Base-by-base conservation (phyloP, 2,797 vertebrate species). In the Synanceia verrucosa region DNA sequence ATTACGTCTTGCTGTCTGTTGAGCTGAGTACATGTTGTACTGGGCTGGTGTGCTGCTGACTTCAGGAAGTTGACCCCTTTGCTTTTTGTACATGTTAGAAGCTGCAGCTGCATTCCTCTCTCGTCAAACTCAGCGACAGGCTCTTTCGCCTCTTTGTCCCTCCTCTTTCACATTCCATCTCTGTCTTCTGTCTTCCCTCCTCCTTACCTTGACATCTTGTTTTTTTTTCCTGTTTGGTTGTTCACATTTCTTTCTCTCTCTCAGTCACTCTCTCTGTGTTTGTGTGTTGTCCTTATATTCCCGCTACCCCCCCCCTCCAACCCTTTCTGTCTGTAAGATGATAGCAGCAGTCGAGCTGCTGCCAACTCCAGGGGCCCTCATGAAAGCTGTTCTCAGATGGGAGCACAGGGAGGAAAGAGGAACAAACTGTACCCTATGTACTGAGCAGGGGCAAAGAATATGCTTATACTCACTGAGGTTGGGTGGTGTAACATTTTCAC, bases 341-440 rank as follows among this genome's bases (percentile, higher is more conserved):
- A 93, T 89, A 88, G 86, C 86, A 79, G 65, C 67, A 63, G 66
- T 81, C 21, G 55, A 73, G 60, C 58, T 44, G 70, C 74, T 83
- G 89, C 88, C 88, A 90, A 76, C 67, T 85, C 79, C 78, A 76
- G 86, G 83, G 86, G 77, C 89, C 82, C 79, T 65, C 44, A 72
- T 88, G 80, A 90, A 89, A 87, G 81, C 81, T 18, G 26, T 68
- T 78, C 81, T 88, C 65, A 76, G 66, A 87, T 69, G 82, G 69
- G 78, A 37, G 70, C 61, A 23, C 46, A 28, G 57, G 31, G 52
- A 69, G 31, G 52, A 69, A 75, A 69, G 70, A 56, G 76, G 84
- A 89, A 91, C 89, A 87, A 77, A 76, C 81, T 89, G 85, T 90
- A 82, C 86, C 82, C 67, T 72, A n/a, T 82, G 81, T 83, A 39